Base-by-base conservation (phyloP, 1,140 invertebrate species). In the Philopotamus ludificatus region DNA sequence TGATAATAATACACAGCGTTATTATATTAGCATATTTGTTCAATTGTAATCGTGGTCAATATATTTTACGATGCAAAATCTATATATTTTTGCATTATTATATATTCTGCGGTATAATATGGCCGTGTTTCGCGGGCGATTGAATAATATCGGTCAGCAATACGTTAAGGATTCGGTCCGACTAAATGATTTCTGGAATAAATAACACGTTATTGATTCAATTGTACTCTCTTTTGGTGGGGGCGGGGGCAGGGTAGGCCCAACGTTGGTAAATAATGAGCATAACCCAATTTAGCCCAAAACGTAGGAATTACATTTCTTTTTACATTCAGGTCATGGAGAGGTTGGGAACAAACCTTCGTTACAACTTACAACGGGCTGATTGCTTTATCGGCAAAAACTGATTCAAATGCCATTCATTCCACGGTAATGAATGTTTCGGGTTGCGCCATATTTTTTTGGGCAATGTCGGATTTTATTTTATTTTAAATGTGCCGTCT, bases 311-410 rank as follows among this genome's bases (percentile, higher is more conserved):
- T 53, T 22, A 53, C 20, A n/a, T 53, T 53, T 26, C 23, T 53
- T 26, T 57, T 18, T 57, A 57, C 23, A 55, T 57, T 57, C 54
- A 57, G 42, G 34, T 57, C 54, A 57, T 57, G 23, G 34, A 15
- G 18, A 42, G 34, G n/a, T n/a, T 1, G 26, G 34, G 42, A 57
- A 42, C n/a, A 26, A 57, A 20, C 34, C 54, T 57, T 42, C 34
- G 54, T 57, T 57, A 57, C 34, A 57, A 57, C 26, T 57, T 57
- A 57, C n/a, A 57, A 39, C 54, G 34, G 23, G 1, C 53, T 53
- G 20, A 53, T 53, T 53, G 22, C 23, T 26, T 34, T 34, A 34
- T 34, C 28, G 12, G 28, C 12, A 34, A n/a, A n/a, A 34, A 34
- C 28, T 34, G 28, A 34, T 34, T 34, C 28, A 34, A 34, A 34